Evolutionary conservation across 2,888 invertebrate genomes (phyloP), one percentile per base, ranked within the genome.

Genomic region (Netelia melanura): DNA sequence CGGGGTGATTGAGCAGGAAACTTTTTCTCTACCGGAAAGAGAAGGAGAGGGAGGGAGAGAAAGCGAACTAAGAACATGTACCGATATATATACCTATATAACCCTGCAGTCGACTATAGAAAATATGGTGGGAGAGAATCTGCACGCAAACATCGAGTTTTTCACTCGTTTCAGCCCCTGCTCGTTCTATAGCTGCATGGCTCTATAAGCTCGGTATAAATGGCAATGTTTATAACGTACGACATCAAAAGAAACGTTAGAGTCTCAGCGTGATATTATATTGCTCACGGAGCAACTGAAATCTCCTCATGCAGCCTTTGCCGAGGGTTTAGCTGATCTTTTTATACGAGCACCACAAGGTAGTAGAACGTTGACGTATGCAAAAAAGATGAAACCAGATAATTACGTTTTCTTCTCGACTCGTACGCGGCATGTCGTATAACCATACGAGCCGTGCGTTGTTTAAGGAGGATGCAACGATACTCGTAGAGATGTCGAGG

Each of bases 61-160:
- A 72, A 25, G 17, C 48, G 2, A 14, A 48, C 48, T 48, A 48
- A 48, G 48, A 48, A 10, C 14, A 48, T 14, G 48, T 48, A 5
- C 11, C 48, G 2, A 48, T 48, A 48, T 48, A 48, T 48, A 48
- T 48, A 48, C 11, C 11, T 48, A 48, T 48, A 48, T 68, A 68
- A 6, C 83, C 83, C 81, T 75, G 71, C 75, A 79, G 72, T 81
- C 77, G 83, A 77, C 85, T 87, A 79, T 80, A 56, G 38, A 38
- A 58, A 23, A 44, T 10, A 25, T 3, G 52, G 44, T 11, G 23
- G n/a, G 23, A 11, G 30, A n/a, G 48, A 21, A 56, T 81, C 68
- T 48, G 44, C 78, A 71, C 74, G 78, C 83, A 56, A 79, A 62
- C 74, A 54, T 52, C 38, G 30, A 72, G 52, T 74, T 68, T 68